Base-by-base conservation (phyloP, 1,140 invertebrate species). In the Odontomachus brunneus region DNA sequence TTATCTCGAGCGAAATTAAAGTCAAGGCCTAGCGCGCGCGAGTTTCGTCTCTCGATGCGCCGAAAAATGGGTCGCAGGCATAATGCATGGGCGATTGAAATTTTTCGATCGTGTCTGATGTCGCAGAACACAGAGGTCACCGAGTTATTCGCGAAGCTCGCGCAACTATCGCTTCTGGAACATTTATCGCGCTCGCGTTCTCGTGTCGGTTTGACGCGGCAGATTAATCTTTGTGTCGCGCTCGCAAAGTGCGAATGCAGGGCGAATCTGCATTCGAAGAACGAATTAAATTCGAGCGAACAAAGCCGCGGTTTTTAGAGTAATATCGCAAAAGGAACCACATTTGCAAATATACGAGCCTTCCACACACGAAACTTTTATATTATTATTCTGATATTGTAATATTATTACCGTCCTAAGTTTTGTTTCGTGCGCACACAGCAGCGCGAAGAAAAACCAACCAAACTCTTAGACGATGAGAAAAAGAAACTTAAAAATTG, bases 1-100 rank as follows among this genome's bases (percentile, higher is more conserved):
- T 80, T 80, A 80, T 80, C 75, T 57, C 22, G 65, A 15, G 65
- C 33, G 75, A 71, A 80, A 80, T 80, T 80, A 69, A 78, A 71
- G 75, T 80, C 75, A 80, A 80, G 75, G 75, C 33, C 38, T 33
- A 51, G 19, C 29, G 60, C 4, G 19, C 38, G 49, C 75, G 63
- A 4, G 38, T 44, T 78, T 29, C 26, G 53, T 78, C 49, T 55
- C n/a, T 44, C 38, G 38, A 7, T 11, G 53, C 63, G 38, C 49
- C 51, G 33, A 67, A 78, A 80, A 80, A 71, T 80, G 53, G 75
- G 75, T 80, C 75, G 74, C 63, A 4, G 22, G 9, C 14, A 69
- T 71, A 57, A 80, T 67, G 33, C 29, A 80, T 80, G 51, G 17
- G 49, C 74, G 65, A 15, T 51, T 69, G 65, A 71, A 80, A 80